Percentiles rank a stretch among this genome's conserved stretches.
Conservation (phyloP, 2,888 invertebrate genomes). For the Chrysotoxum bicinctum region DNA sequence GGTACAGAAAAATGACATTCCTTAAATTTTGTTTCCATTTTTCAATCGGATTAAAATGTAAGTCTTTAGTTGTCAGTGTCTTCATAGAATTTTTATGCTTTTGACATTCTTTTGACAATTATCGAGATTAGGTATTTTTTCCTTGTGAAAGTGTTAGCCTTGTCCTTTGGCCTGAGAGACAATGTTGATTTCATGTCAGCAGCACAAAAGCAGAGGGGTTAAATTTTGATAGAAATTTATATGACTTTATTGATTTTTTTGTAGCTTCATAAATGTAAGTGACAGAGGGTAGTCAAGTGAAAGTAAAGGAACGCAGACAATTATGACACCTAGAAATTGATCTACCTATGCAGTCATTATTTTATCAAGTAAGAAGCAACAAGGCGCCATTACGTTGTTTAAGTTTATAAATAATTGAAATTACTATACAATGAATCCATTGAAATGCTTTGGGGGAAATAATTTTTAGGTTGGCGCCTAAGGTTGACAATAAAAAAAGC, state of each 20-base stretch:
- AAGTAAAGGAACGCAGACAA: not conserved
- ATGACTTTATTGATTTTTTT: constrained; percentile 12
- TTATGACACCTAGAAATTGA: not conserved
- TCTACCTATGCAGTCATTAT: not conserved
- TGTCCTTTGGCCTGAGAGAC: constrained; percentile 14
- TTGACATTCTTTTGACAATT: constrained; percentile 13
- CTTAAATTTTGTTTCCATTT: not conserved
- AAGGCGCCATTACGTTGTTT: not conserved
- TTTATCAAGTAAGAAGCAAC: not conserved
- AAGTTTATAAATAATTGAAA: not conserved
- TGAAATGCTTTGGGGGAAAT: not conserved
- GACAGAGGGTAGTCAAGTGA: not conserved
- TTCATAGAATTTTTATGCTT: not conserved
- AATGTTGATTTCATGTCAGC: not conserved
- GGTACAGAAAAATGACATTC: not conserved
- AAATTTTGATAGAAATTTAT: not conserved
- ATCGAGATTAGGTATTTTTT: not conserved
- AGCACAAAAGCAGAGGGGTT: not conserved
- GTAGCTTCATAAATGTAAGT: not conserved
- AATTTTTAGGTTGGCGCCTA: not conserved
- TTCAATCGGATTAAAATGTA: constrained; percentile 5
- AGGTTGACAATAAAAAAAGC: not conserved
- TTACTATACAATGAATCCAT: constrained; percentile 4
- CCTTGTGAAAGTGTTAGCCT: constrained; percentile 21
- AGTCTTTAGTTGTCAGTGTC: not conserved